Conservation (phyloP, 2,888 invertebrate species). For the Amphipoea oculea region DNA sequence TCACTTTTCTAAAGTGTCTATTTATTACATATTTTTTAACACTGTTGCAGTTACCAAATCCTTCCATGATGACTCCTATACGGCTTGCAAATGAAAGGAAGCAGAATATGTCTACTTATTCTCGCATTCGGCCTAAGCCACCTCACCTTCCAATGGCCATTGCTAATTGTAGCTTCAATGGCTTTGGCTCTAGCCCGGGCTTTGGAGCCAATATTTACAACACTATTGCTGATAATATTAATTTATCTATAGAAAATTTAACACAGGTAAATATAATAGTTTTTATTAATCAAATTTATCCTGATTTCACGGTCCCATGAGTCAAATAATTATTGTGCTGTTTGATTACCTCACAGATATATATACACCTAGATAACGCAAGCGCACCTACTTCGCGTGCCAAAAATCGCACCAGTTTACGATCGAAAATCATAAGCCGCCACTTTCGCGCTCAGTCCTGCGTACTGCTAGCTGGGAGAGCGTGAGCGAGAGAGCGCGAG, state of each 20-base stretch:
- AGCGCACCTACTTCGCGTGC: no score
- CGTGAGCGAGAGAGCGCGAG: no score
- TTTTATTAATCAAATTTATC: constrained; percentile 11
- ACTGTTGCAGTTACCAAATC: constrained; percentile 69
- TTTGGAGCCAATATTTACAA: constrained; percentile 68
- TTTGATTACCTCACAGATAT: background rate
- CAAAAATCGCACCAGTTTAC: no score
- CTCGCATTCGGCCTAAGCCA: constrained; percentile 70
- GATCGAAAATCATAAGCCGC: no score
- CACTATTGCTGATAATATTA: constrained; percentile 79
- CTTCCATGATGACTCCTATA: constrained; percentile 70
- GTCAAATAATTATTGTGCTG: background rate
- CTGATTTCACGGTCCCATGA: background rate
- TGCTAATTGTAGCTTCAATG: constrained; percentile 74
- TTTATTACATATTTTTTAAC: background rate
- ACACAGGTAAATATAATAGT: constrained; percentile 81
- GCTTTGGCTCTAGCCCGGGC: constrained; percentile 69
- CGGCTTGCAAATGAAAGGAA: constrained; percentile 74
- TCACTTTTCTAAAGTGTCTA: background rate
- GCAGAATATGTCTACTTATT: constrained; percentile 57
- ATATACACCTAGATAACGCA: no score
- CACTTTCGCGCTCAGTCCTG: no score
- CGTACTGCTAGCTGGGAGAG: no score
- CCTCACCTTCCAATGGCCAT: constrained; percentile 69
- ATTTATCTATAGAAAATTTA: constrained; percentile 86